Base-by-base conservation (phyloP, 2,113 vertebrate species). In the Gulo gulo region DNA sequence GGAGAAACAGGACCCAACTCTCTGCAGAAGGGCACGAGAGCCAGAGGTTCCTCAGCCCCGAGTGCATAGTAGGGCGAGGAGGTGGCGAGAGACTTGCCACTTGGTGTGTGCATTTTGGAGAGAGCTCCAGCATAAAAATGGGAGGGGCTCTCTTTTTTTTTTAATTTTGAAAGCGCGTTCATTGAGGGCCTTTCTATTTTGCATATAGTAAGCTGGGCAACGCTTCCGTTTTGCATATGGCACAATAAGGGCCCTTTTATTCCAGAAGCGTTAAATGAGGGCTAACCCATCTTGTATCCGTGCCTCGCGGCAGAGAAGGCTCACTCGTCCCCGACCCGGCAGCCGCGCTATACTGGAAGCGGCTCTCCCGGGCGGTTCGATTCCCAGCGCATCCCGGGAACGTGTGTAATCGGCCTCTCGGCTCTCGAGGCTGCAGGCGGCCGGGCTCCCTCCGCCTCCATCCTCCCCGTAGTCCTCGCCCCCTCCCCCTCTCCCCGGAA, bases 401-500 rank as follows among this genome's bases (percentile, higher is more conserved):
- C 96, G 93, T 93, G 97, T 96, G 96, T 97, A 96, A 97, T 67
- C 88, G 34, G 91, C 91, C 78, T 61, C 93, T 34, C 7, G 52
- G 85, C 79, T 82, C 95, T 11, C 69, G 4, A 57, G 91, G 78
- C 47, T 82, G 91, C 78, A 2, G 94, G 93, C 94, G 82, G 93
- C 91, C 59, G 6, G 55, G 67, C 61, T 78, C 88, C 93, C 94
- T 94, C 91, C 94, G 97, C 97, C 97, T 63, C 83, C 94, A 24
- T 76, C 96, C 83, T 79, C 93, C 74, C 88, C 2, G 55, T 18
- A 26, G 91, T 3, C 80, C 92, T 67, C 95, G 91, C 95, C 97
- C 98, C 98, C 97, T 97, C 97, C 97, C 96, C 96, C 96, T 85
- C 96, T 90, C 96, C 97, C 97, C 97, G 97, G 97, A 98, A 98